Evolutionary conservation across 2,888 invertebrate genomes (phyloP).

Genomic region (Congeria kusceri): DNA sequence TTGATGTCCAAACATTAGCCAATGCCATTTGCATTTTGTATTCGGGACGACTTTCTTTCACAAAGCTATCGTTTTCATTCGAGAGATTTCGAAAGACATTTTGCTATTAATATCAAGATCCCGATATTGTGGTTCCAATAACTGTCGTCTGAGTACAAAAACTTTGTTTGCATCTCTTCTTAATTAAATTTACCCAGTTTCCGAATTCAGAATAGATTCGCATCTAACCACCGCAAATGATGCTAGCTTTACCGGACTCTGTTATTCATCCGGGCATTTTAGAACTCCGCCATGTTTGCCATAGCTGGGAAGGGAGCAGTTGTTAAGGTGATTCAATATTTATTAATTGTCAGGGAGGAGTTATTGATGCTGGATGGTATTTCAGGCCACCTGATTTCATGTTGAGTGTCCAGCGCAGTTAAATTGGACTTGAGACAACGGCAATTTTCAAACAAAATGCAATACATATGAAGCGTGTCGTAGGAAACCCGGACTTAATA

Average conservation of each 20-base stretch:
- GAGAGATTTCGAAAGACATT: no score
- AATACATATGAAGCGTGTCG: no score
- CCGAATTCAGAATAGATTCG: background rate
- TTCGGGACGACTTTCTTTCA: no score
- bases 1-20: no score
- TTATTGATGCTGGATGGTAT: constrained; percentile 37
- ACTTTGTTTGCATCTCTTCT: constrained; percentile 1
- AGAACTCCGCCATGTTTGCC: constrained; percentile 35
- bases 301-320: constrained; percentile 52
- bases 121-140: constrained; percentile 3
- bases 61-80: no score
- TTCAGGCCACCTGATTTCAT: constrained; percentile 35
- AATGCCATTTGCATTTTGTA: no score
- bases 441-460: no score
- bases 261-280: constrained; percentile 16
- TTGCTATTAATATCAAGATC: background rate
- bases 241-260: background rate
- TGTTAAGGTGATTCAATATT: constrained; percentile 53
- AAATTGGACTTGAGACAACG: constrained; percentile 23
- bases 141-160: background rate
- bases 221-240: background rate
- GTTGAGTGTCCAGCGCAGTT: constrained; percentile 14
- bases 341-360: constrained; percentile 41
- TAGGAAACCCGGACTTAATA: no score
- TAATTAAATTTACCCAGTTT: constrained; percentile 7